These are phyloP conservation scores for Pseudorhombus dupliciocellatus DNA, from an alignment of 2,113 vertebrate genomes.

Conservation along the genomic window DNA sequence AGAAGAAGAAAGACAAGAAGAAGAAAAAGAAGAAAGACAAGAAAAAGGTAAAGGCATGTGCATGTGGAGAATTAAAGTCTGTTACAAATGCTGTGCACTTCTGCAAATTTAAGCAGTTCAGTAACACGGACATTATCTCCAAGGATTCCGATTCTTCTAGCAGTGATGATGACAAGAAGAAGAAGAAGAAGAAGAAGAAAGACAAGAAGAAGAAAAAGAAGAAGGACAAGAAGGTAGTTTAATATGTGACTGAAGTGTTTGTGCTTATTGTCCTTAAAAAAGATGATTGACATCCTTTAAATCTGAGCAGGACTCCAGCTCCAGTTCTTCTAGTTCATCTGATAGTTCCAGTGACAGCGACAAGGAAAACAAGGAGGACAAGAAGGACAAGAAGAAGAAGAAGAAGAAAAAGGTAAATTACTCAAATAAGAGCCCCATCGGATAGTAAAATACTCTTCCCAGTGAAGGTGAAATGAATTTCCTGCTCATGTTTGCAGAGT, in stretches of 20 bases:
- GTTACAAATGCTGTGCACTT: neutral
- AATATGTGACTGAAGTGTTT: neutral
- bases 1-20: conserved; percentile 57
- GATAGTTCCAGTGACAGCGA: conserved; percentile 27
- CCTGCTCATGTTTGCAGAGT: conserved; percentile 11
- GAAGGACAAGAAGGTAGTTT: conserved; percentile 51
- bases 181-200: conserved; percentile 58
- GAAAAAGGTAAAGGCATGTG: conserved; percentile 51
- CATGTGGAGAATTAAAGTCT: neutral
- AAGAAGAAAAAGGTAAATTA: conserved; percentile 40
- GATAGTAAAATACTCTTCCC: neutral
- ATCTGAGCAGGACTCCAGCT: conserved; percentile 55
- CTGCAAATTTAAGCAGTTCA: neutral
- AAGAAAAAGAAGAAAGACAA: conserved; percentile 70
- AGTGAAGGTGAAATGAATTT: neutral
- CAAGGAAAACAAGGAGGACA: conserved; percentile 56
- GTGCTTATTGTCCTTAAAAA: neutral
- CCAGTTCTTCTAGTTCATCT: conserved; percentile 39
- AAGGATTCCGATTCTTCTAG: conserved; percentile 59
- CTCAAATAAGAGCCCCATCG: neutral
- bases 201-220: conserved; percentile 60
- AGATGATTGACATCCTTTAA: conserved; percentile 3
- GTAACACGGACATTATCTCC: neutral
- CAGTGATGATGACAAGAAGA: conserved; percentile 64
- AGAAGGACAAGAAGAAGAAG: conserved; percentile 42